Base-by-base conservation (phyloP, 2,797 vertebrate species). In the Crenuchus spilurus region DNA sequence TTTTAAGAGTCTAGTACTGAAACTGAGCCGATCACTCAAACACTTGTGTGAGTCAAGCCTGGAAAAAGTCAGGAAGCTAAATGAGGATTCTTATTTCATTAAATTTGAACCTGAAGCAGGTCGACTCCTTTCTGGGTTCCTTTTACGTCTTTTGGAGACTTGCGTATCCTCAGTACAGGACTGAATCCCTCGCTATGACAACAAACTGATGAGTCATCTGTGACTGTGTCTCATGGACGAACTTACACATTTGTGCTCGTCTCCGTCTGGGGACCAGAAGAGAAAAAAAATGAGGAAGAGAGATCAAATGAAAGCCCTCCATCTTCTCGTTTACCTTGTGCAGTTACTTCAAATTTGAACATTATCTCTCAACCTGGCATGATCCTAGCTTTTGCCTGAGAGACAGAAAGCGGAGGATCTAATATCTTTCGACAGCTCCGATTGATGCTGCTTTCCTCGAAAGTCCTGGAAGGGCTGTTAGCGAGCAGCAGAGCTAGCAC, bases 121-220 rank as follows among this genome's bases (percentile, higher is more conserved):
- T 26, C 55, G 33, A 18, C 65, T 69, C 13, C 2, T 39, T 42
- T 33, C 9, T 1, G 20, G 18, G 24, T 44, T 24, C 8, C 14
- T 55, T 54, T 18, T 41, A 16, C 20, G 14, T 51, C 26, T 60
- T 61, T 48, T 28, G 52, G 61, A 63, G 66, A 67, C 62, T 55
- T 74, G 67, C 41, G 54, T 65, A 67, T 79, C 41, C 49, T 75
- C 35, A 57, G 49, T 42, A 60, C 61, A 79, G 60, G 41, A 74
- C 63, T 80, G 57, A 72, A 74, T 75, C 64, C 58, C 67, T 67
- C 14, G 72, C 72, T 74, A 77, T 69, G 75, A 80, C 77, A 79
- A 74, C 74, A 77, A 51, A 55, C 58, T 61, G 75, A 82, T 77
- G 80, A 82, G 70, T 76, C 77, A 80, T 75, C 75, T 72, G 55